Conservation (phyloP, 2,888 invertebrate genomes). For the Aquatica leii region DNA sequence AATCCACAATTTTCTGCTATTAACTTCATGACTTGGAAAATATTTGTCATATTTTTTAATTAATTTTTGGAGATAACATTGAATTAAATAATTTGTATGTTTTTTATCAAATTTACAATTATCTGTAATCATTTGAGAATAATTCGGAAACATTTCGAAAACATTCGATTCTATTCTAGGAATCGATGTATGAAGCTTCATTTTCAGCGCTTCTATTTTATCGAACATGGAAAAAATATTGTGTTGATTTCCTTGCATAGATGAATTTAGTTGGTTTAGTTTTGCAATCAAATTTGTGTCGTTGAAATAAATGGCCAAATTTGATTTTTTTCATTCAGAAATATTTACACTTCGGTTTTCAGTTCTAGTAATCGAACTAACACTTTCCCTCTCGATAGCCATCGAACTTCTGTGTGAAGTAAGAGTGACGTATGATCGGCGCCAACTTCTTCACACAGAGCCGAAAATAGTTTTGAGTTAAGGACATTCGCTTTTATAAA, state of each 20-base stretch:
- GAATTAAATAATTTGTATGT: too few species aligned
- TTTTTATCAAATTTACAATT: too few species aligned
- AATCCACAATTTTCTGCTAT: too few species aligned
- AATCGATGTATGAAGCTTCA: not conserved
- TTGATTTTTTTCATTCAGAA: not conserved
- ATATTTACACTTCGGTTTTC: not conserved
- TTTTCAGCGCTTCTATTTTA: too few species aligned
- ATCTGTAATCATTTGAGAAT: too few species aligned
- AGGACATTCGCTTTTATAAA: not conserved
- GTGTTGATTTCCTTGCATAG: too few species aligned
- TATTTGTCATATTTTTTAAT: conserved; percentile 2
- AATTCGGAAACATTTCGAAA: too few species aligned
- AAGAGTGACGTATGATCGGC: not conserved
- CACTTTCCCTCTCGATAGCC: too few species aligned
- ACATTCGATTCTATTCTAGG: not conserved
- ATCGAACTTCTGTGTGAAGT: too few species aligned
- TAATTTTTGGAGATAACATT: conserved; percentile 3
- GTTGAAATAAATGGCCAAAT: not conserved
- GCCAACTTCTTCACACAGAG: conserved; percentile 1
- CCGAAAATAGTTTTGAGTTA: not conserved
- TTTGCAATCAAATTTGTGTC: not conserved
- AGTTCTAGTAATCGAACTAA: not conserved
- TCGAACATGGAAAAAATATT: too few species aligned
- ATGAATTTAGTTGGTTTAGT: not conserved
- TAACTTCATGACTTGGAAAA: too few species aligned